phyloP scores from a whole-genome alignment of 2,888 invertebrate genomes.

The Andrena bicolor region DNA sequence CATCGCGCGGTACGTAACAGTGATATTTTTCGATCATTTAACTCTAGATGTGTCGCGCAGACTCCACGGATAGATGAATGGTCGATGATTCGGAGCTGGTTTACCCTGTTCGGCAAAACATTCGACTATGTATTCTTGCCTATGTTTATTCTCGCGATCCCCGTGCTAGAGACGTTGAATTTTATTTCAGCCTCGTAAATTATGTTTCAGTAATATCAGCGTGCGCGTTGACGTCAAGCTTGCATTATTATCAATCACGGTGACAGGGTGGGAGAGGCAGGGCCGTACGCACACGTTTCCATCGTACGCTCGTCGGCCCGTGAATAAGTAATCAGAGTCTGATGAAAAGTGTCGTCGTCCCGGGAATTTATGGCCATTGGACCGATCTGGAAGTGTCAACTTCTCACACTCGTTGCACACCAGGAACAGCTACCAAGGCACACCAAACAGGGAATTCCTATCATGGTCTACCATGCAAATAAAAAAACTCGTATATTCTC shows the following conservation, averaged over 20 bases:
- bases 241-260: constrained; percentile 82
- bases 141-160: constrained; percentile 31
- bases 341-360: constrained; percentile 78
- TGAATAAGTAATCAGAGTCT: constrained; percentile 79
- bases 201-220: constrained; percentile 79
- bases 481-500: constrained; percentile 14
- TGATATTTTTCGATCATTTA: no score
- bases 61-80: not conserved
- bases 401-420: constrained; percentile 48
- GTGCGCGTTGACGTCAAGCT: constrained; percentile 67
- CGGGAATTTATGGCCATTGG: constrained; percentile 74
- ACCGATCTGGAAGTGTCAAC: constrained; percentile 73
- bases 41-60: not conserved
- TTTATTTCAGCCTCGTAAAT: constrained; percentile 79
- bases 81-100: not conserved
- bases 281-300: constrained; percentile 56
- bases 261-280: constrained; percentile 65
- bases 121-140: not conserved
- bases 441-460: constrained; percentile 43
- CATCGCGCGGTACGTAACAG: no score
- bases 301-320: constrained; percentile 72
- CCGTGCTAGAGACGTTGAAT: constrained; percentile 63
- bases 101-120: constrained; percentile 19
- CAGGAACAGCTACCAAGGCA: constrained; percentile 38
- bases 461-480: constrained; percentile 3